A percentile compares a stretch with the other conserved stretches of the same genome.
Evolutionary conservation across 2,797 vertebrate genomes (phyloP).

Genomic region (Mus caroli): DNA sequence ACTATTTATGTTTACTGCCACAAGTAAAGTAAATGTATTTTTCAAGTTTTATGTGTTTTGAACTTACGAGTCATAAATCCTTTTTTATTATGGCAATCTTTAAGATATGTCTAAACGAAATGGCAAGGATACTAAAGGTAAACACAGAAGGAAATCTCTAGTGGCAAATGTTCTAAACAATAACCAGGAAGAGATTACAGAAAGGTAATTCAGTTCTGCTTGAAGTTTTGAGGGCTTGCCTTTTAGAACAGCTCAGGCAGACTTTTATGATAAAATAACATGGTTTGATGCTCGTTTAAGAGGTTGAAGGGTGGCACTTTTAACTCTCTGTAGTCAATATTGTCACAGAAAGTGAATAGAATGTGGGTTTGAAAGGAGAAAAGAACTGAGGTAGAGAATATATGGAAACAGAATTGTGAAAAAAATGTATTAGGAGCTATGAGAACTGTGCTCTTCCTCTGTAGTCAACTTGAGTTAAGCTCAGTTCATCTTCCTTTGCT

Average conservation of each 20-base stretch:
- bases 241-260: constrained; percentile 30
- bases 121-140: constrained; percentile 31
- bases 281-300: constrained; percentile 6
- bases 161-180: constrained; percentile 46
- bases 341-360: constrained; percentile 45
- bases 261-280: constrained; percentile 51
- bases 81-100: constrained; percentile 48
- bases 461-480: not conserved
- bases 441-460: not conserved
- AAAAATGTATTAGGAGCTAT: not conserved
- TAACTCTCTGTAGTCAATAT: constrained; percentile 59
- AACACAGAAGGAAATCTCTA: constrained; percentile 60
- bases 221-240: constrained; percentile 64
- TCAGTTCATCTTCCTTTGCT: constrained; percentile 2
- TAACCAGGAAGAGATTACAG: not conserved
- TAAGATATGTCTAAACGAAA: constrained; percentile 62
- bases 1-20: constrained; percentile 58
- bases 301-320: constrained; percentile 58
- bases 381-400: not conserved
- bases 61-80: constrained; percentile 61
- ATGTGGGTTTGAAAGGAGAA: not conserved
- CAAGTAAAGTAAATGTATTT: constrained; percentile 42
- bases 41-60: constrained; percentile 64
- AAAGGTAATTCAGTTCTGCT: constrained; percentile 62
- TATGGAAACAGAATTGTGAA: not conserved